Conservation (phyloP, 2,888 invertebrate species). For the Rutpela maculata region DNA sequence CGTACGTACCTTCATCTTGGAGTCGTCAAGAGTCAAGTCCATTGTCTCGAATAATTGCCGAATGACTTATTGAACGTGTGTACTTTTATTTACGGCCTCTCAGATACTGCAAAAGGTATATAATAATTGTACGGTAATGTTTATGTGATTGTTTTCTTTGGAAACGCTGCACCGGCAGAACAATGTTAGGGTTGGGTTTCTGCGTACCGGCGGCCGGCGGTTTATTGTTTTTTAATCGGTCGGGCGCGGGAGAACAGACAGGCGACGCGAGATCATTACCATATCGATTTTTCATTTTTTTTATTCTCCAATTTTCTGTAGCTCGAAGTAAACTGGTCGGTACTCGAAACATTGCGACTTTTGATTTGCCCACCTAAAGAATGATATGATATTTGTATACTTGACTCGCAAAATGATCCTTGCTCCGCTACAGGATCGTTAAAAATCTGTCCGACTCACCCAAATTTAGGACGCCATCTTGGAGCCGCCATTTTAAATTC, state of each 20-base stretch:
- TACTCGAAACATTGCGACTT: no score
- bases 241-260: neutral
- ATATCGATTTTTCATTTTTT: neutral
- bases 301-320: no score
- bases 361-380: no score
- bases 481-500: no score
- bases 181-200: conserved; percentile 47
- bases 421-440: no score
- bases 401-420: no score
- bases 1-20: conserved; percentile 2
- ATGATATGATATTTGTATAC: no score
- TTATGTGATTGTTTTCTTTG: conserved; percentile 30
- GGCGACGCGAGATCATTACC: neutral
- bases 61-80: conserved; percentile 33
- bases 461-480: no score
- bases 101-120: conserved; percentile 26
- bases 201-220: conserved; percentile 5
- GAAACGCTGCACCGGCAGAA: conserved; percentile 39
- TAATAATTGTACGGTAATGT: conserved; percentile 28
- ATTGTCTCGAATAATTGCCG: conserved; percentile 31
- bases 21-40: conserved; percentile 11
- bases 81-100: conserved; percentile 26
- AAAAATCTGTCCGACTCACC: no score
- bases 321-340: no score
- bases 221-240: conserved; percentile 18